These are phyloP conservation scores for Stenotaenia linearis DNA, from an alignment of 2,888 invertebrate genomes.

Conservation along the genomic window DNA sequence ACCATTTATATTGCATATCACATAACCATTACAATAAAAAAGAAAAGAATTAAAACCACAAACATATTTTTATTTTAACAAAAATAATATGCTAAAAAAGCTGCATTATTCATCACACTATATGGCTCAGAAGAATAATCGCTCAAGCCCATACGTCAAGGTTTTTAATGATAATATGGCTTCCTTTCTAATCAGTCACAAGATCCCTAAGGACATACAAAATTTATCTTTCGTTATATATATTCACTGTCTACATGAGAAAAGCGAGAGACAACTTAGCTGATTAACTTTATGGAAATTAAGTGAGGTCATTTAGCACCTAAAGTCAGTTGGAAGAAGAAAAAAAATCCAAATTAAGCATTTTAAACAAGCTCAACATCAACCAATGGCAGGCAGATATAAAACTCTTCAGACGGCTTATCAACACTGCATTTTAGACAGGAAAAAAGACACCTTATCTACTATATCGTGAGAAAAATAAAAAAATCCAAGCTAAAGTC, in stretches of 20 bases:
- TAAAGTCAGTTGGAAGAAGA: neutral
- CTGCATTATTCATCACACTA: conserved; percentile 2
- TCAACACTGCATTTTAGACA: neutral
- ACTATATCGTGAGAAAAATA: neutral
- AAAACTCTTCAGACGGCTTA: neutral
- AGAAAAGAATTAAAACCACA: neutral
- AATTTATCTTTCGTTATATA: conserved; percentile 26
- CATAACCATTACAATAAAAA: neutral
- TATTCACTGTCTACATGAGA: neutral
- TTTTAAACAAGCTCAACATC: neutral
- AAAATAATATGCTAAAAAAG: neutral
- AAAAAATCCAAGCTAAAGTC: neutral
- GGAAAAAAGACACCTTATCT: neutral
- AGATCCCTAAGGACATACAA: conserved; percentile 21
- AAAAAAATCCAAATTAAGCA: conserved; percentile 20
- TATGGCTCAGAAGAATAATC: neutral
- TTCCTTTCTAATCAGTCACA: conserved; percentile 21
- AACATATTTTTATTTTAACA: neutral
- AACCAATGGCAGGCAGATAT: neutral
- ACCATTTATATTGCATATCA: neutral
- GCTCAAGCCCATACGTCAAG: neutral
- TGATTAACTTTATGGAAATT: conserved; percentile 26
- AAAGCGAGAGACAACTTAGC: conserved; percentile 18
- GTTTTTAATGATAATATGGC: conserved; percentile 8
- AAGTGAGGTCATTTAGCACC: conserved; percentile 24